Evolutionary conservation across 53 echinoderm and acorn worm genomes (phyloP).

Genomic region (Holothuria scabra): DNA sequence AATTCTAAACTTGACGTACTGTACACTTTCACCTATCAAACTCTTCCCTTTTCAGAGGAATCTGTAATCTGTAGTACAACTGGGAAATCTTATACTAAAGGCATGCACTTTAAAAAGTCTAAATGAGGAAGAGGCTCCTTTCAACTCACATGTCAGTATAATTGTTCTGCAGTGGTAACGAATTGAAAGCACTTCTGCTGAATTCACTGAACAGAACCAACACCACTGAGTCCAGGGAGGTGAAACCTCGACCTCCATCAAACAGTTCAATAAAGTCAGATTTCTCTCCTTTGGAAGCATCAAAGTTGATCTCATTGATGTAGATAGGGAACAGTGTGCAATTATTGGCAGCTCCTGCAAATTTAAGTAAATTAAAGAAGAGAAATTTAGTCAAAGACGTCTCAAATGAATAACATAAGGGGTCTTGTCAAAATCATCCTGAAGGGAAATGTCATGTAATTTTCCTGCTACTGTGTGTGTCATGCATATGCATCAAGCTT

Average conservation of each 20-base stretch:
- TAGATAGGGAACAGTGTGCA: slow-evolving; percentile 70
- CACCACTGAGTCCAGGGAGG: slow-evolving; percentile 65
- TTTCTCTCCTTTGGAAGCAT: slow-evolving; percentile 31
- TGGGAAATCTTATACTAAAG: no score
- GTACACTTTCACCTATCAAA: no score
- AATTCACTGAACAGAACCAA: slow-evolving; percentile 65
- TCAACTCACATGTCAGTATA: slow-evolving; percentile 67
- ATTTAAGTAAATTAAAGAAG: slow-evolving; percentile 2
- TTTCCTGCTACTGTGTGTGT: no score
- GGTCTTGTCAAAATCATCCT: no score
- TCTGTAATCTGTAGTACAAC: no score
- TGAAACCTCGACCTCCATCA: slow-evolving; percentile 87
- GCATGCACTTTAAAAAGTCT: no score
- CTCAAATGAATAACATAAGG: no score
- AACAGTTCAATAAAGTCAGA: slow-evolving; percentile 83
- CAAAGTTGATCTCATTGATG: slow-evolving; percentile 83
- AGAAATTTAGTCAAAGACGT: not conserved
- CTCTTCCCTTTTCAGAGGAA: no score
- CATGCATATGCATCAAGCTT: no score
- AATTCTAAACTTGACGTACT: no score
- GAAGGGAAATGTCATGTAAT: no score
- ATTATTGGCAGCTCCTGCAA: slow-evolving; percentile 68
- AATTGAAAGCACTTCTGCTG: slow-evolving; percentile 48
- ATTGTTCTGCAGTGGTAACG: slow-evolving; percentile 65
- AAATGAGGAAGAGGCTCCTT: no score